Conservation (phyloP, 2,888 invertebrate genomes). For the Nasonia oneida region DNA sequence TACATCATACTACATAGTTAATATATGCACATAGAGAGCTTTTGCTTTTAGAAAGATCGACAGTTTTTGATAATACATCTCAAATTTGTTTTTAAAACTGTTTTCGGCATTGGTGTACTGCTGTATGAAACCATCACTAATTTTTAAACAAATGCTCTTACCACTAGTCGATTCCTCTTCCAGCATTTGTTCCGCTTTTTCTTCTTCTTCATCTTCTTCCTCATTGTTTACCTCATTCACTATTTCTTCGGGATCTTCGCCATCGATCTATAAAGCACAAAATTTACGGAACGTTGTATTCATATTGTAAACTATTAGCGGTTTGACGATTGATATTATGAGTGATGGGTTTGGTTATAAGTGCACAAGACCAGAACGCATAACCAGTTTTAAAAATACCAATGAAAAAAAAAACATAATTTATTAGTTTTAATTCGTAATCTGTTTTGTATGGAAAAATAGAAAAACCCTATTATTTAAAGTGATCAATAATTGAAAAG, state of each 20-base stretch:
- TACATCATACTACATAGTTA: not conserved
- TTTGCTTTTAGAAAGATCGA: slow-evolving; percentile 36
- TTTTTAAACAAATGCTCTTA: slow-evolving; percentile 33
- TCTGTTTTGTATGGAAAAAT: too few relatives aligned
- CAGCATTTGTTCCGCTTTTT: slow-evolving; percentile 72
- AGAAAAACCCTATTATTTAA: not conserved
- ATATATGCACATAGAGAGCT: not conserved
- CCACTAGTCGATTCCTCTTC: slow-evolving; percentile 73
- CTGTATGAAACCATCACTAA: not conserved
- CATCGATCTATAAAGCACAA: slow-evolving; percentile 68
- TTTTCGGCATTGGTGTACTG: not conserved
- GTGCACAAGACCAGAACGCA: too few relatives aligned
- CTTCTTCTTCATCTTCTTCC: slow-evolving; percentile 72
- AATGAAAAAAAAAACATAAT: too few relatives aligned
- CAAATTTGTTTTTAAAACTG: not conserved
- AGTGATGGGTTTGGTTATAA: too few relatives aligned
- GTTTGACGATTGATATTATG: too few relatives aligned
- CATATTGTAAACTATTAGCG: too few relatives aligned
- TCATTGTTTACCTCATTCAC: slow-evolving; percentile 71
- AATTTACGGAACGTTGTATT: not conserved
- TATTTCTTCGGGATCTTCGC: slow-evolving; percentile 73
- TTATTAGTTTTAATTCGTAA: too few relatives aligned
- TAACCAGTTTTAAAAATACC: too few relatives aligned
- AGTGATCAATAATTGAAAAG: slow-evolving; percentile 6
- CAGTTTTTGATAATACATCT: slow-evolving; percentile 3